Percentiles rank a stretch among this genome's conserved stretches.
Conservation (phyloP, 2,113 vertebrate species). For the Calypte anna region DNA sequence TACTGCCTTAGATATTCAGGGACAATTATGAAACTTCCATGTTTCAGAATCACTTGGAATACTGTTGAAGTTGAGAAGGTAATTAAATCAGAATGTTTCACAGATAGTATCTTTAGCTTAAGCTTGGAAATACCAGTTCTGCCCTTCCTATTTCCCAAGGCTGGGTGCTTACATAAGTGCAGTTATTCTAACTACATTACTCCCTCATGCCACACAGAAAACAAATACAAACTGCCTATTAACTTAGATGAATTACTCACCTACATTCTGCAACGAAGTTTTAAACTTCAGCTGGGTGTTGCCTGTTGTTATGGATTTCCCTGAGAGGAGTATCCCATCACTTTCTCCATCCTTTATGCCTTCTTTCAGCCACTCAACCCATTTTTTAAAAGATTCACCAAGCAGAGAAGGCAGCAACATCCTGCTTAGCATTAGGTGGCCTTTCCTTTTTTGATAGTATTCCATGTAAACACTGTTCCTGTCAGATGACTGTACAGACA, state of each 20-base stretch:
- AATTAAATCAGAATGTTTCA: constrained; percentile 20
- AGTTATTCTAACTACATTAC: neutral
- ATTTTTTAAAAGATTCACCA: neutral
- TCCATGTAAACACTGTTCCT: neutral
- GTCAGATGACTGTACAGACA: neutral
- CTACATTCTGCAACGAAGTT: constrained; percentile 13
- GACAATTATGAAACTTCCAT: constrained; percentile 31
- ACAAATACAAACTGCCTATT: constrained; percentile 7
- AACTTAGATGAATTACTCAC: neutral
- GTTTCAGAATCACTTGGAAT: constrained; percentile 44
- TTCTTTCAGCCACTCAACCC: neutral
- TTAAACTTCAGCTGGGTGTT: neutral
- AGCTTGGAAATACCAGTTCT: constrained; percentile 51
- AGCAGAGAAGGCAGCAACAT: neutral
- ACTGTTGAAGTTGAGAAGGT: constrained; percentile 7
- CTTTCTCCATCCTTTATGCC: neutral
- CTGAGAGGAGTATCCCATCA: neutral
- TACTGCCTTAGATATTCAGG: neutral
- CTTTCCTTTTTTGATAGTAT: neutral
- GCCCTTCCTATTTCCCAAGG: constrained; percentile 42
- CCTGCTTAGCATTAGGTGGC: neutral
- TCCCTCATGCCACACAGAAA: neutral
- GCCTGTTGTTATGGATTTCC: neutral
- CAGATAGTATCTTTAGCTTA: constrained; percentile 22
- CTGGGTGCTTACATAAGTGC: constrained; percentile 35